Conservation (phyloP, 2,888 invertebrate genomes). For the Saturnia japonica region DNA sequence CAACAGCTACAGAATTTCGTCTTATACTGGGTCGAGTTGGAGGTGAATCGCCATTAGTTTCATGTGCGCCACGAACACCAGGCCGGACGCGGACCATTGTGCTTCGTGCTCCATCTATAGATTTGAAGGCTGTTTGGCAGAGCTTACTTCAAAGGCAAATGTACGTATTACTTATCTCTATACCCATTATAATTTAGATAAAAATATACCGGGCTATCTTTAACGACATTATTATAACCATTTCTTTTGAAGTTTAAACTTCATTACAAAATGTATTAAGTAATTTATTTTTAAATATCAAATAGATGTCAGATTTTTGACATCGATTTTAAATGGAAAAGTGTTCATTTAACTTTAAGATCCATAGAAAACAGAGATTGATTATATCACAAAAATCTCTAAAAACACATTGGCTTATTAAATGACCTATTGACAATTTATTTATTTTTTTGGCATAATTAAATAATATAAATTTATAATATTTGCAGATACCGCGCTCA, state of each 20-base stretch:
- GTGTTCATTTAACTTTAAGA: no score
- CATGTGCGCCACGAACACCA: conserved; percentile 87
- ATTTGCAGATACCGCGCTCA: conserved; percentile 89
- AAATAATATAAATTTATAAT: background rate
- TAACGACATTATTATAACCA: background rate
- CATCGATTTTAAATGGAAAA: no score
- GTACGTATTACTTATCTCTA: conserved; percentile 76
- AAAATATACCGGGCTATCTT: background rate
- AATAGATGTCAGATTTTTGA: no score
- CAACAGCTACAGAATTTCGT: conserved; percentile 91
- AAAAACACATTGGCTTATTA: no score
- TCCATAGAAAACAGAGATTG: background rate
- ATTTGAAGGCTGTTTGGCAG: conserved; percentile 95
- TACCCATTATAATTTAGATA: background rate
- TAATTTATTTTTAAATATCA: background rate
- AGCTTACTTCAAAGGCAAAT: conserved; percentile 93
- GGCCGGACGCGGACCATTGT: conserved; percentile 86
- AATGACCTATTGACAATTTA: background rate
- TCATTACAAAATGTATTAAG: background rate
- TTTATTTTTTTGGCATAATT: background rate
- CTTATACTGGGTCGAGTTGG: conserved; percentile 88
- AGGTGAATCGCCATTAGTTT: conserved; percentile 87
- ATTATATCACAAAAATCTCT: background rate
- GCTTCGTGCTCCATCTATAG: conserved; percentile 90
- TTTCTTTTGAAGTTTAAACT: background rate